These are phyloP conservation scores for Centropristis striata DNA, from an alignment of 2,113 vertebrate species.

Conservation along the genomic window DNA sequence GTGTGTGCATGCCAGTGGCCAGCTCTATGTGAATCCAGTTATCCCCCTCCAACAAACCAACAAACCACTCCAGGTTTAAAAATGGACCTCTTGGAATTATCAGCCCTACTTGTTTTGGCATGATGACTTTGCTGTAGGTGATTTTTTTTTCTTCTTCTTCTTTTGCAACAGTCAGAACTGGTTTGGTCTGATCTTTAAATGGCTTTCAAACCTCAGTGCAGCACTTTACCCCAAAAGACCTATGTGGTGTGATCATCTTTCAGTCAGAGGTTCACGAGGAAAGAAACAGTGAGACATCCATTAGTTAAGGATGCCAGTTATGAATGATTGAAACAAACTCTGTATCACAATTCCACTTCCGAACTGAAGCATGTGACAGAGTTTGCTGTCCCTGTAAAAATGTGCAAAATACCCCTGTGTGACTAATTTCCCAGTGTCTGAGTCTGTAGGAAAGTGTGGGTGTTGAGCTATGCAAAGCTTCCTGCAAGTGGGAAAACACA, in stretches of 20 bases:
- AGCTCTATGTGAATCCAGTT: constrained; percentile 77
- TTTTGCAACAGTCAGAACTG: constrained; percentile 71
- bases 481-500: constrained; percentile 69
- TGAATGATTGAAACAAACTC: constrained; percentile 21
- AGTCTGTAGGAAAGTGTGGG: constrained; percentile 75
- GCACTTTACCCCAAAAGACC: constrained; percentile 36
- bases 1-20: constrained; percentile 58
- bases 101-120: constrained; percentile 88
- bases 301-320: constrained; percentile 7
- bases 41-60: constrained; percentile 79
- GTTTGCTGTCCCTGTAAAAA: constrained; percentile 43
- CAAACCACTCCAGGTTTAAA: constrained; percentile 81
- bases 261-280: background rate
- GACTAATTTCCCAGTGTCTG: constrained; percentile 66
- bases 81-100: constrained; percentile 87
- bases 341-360: constrained; percentile 22
- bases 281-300: constrained; percentile 7
- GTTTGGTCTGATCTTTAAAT: constrained; percentile 80
- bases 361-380: constrained; percentile 39
- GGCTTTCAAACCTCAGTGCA: constrained; percentile 44
- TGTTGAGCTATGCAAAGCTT: constrained; percentile 74
- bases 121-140: constrained; percentile 83
- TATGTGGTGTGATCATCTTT: constrained; percentile 23
- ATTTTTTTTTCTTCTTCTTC: constrained; percentile 52
- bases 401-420: constrained; percentile 54